Conservation (phyloP, 2,113 vertebrate genomes). For the Emydura subglobosa region DNA sequence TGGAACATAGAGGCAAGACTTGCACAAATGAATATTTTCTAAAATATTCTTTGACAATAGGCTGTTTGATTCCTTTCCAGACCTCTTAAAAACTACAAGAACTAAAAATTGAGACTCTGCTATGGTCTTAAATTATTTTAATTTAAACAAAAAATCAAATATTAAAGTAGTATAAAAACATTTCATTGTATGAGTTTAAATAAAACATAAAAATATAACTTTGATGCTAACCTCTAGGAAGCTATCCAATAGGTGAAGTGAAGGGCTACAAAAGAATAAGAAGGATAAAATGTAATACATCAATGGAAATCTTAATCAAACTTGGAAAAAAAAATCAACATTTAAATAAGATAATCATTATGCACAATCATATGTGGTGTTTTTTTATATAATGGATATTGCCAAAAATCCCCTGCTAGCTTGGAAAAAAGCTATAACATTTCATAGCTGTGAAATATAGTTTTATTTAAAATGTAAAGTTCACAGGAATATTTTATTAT, state of each 20-base stretch:
- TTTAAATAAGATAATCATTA: background rate
- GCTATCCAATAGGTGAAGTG: background rate
- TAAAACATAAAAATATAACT: background rate
- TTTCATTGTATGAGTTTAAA: fast-evolving
- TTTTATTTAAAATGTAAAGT: background rate
- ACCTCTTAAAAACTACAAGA: background rate
- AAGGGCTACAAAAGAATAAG: background rate
- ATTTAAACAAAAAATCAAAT: background rate
- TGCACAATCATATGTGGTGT: background rate
- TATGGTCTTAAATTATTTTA: background rate
- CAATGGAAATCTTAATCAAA: background rate
- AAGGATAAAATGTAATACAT: background rate
- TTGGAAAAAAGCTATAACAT: background rate
- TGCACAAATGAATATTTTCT: background rate
- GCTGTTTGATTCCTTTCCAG: background rate
- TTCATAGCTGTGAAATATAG: background rate
- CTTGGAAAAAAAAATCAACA: background rate
- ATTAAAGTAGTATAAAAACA: background rate
- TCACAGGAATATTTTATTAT: background rate
- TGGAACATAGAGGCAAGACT: background rate
- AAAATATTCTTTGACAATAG: fast-evolving
- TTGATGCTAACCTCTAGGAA: background rate
- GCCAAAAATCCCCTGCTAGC: background rate
- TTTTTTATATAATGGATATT: background rate
- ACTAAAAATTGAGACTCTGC: background rate